Evolutionary conservation across 2,888 invertebrate species (phyloP).

Genomic region (Schrankia costaestrigalis): DNA sequence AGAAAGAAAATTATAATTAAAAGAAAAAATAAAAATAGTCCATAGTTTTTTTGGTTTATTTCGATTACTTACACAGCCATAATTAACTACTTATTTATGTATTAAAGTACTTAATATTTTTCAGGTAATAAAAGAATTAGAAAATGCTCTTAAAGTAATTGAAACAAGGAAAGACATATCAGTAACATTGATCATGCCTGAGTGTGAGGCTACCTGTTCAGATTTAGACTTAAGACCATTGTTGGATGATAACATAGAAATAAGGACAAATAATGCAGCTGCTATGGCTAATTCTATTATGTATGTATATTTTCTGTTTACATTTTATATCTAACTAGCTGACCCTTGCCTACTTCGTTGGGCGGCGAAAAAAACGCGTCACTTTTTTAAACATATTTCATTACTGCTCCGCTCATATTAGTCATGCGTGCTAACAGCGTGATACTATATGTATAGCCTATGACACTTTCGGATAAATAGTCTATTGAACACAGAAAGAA

Average conservation of each 20-base stretch:
- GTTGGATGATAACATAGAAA: constrained; percentile 80
- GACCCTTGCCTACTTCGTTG: too few relatives aligned
- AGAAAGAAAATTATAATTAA: too few relatives aligned
- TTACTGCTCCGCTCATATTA: too few relatives aligned
- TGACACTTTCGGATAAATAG: too few relatives aligned
- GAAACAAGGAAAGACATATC: constrained; percentile 68
- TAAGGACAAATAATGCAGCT: constrained; percentile 82
- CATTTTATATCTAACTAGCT: not conserved
- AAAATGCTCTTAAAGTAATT: constrained; percentile 81
- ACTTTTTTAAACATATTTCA: too few relatives aligned
- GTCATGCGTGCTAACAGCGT: too few relatives aligned
- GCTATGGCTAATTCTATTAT: constrained; percentile 86
- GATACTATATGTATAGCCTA: too few relatives aligned
- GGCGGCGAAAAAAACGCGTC: too few relatives aligned
- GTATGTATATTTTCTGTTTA: constrained; percentile 70
- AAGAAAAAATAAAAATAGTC: not conserved
- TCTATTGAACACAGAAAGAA: too few relatives aligned
- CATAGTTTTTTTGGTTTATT: not conserved
- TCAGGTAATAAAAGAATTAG: constrained; percentile 89
- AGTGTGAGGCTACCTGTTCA: constrained; percentile 88
- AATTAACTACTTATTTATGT: not conserved
- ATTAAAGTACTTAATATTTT: constrained; percentile 29
- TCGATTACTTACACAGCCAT: not conserved
- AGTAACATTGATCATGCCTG: constrained; percentile 87
- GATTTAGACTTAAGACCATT: constrained; percentile 90